Evolutionary conservation across 2,888 invertebrate genomes (phyloP).

Genomic region (Polia nebulosa): DNA sequence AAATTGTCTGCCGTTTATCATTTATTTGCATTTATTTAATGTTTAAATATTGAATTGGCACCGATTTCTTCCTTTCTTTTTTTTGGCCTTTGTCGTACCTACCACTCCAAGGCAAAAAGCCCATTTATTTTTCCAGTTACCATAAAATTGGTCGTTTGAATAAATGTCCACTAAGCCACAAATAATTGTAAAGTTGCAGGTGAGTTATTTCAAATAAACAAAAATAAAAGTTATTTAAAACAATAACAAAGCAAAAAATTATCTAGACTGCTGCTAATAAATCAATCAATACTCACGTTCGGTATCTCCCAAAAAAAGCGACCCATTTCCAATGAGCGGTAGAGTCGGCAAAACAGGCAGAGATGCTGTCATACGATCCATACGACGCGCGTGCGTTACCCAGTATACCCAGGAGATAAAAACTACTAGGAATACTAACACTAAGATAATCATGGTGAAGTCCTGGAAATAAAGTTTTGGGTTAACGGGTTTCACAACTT

Average conservation of each 20-base stretch:
- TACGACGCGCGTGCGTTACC: conserved; percentile 65
- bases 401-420: conserved; percentile 75
- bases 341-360: conserved; percentile 75
- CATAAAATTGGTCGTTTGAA: too few relatives aligned
- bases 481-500: background rate
- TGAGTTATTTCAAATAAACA: background rate
- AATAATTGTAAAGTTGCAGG: background rate
- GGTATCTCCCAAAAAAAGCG: conserved; percentile 81
- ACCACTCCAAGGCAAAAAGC: too few relatives aligned
- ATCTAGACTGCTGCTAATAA: background rate
- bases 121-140: too few relatives aligned
- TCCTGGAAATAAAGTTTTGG: conserved; percentile 34
- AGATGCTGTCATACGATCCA: conserved; percentile 76
- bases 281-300: conserved; percentile 73
- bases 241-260: too few relatives aligned
- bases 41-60: too few relatives aligned
- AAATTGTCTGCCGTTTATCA: background rate
- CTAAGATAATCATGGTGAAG: conserved; percentile 75
- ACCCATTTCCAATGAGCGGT: conserved; percentile 81
- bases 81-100: too few relatives aligned
- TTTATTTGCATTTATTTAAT: too few relatives aligned
- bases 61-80: too few relatives aligned
- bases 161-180: too few relatives aligned
- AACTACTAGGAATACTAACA: conserved; percentile 63
- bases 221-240: background rate